phyloP scores from a whole-genome alignment of 23 tunicate genomes.

The Oikopleura dioica region DNA sequence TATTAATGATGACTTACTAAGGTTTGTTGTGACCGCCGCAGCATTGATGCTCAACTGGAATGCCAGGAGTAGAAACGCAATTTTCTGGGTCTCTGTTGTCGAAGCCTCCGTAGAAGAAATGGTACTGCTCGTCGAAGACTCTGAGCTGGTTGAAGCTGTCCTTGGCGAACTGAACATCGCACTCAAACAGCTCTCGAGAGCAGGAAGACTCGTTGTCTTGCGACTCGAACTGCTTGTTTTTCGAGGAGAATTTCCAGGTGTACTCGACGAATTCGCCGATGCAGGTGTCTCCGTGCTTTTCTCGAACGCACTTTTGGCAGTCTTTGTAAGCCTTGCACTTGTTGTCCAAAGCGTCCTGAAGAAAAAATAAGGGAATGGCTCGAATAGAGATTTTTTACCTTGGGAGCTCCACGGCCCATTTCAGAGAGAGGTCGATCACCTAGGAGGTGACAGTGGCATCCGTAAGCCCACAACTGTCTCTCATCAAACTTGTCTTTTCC shows the following conservation, averaged over 20 bases:
- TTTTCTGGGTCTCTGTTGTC: background rate
- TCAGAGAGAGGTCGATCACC: no score
- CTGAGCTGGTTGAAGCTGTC: background rate
- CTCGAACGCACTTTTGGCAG: background rate
- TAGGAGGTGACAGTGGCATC: no score
- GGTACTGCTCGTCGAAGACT: background rate
- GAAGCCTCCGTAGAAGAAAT: background rate
- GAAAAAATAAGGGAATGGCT: no score
- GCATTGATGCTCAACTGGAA: background rate
- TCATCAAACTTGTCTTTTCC: no score
- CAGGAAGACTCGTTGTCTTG: background rate
- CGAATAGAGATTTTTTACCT: no score
- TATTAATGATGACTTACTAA: no score
- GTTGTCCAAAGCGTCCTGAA: background rate
- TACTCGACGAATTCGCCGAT: background rate
- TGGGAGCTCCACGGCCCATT: no score
- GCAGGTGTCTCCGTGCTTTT: background rate
- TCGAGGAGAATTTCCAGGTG: no score
- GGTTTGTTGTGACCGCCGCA: background rate
- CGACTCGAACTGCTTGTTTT: background rate
- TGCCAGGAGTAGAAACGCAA: background rate
- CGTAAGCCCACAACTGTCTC: no score
- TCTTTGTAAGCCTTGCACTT: conserved; percentile 3
- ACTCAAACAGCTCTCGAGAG: background rate
- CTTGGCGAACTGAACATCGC: background rate